phyloP scores from a whole-genome alignment of 2,888 invertebrate genomes.

The Euzophera pinguis region DNA sequence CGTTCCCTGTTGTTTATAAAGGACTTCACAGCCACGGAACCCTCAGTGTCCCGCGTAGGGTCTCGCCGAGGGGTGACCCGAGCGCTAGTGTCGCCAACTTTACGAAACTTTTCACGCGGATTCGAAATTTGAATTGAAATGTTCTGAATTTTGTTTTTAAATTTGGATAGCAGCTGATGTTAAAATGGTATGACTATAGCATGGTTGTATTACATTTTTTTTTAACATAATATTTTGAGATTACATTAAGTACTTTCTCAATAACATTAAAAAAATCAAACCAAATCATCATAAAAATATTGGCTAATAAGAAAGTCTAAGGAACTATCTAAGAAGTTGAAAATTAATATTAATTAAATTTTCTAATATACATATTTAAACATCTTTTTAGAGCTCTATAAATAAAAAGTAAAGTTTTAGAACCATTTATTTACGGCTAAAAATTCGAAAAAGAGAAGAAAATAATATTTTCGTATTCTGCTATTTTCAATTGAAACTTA shows the following conservation, averaged over 20 bases:
- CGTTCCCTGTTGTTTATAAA: slow-evolving; percentile 46
- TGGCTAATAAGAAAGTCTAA: too few species aligned
- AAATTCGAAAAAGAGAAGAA: too few species aligned
- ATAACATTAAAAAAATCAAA: too few species aligned
- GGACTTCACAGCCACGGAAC: slow-evolving; percentile 34
- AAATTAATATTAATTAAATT: too few species aligned
- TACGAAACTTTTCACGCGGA: slow-evolving; percentile 22
- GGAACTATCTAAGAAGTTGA: too few species aligned
- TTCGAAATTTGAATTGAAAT: background rate
- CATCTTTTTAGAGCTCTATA: too few species aligned
- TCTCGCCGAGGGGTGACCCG: slow-evolving; percentile 32
- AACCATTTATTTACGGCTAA: too few species aligned
- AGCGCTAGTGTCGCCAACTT: slow-evolving; percentile 22
- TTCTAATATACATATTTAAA: too few species aligned
- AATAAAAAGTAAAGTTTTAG: too few species aligned
- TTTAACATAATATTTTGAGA: background rate
- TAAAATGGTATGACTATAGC: slow-evolving; percentile 19
- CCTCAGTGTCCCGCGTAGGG: slow-evolving; percentile 58
- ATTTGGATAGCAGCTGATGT: slow-evolving; percentile 20
- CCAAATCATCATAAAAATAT: too few species aligned
- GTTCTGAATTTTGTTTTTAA: background rate
- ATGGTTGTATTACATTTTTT: background rate
- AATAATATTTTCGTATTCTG: too few species aligned
- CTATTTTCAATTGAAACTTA: too few species aligned
- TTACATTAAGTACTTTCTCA: background rate